Base-by-base conservation (phyloP, 2,797 vertebrate species). In the Loris lydekkerianus region DNA sequence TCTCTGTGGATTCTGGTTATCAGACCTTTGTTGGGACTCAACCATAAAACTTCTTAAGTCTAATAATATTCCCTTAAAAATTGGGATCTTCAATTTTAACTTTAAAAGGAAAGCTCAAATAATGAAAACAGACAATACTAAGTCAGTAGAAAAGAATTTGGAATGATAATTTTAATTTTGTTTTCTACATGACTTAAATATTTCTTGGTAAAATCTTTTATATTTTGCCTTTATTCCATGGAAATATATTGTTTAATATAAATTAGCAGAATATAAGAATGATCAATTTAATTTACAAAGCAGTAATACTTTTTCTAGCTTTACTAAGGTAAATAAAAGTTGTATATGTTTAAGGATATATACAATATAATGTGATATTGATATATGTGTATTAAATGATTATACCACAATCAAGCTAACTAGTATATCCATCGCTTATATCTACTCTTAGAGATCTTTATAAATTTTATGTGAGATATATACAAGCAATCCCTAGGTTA, bases 51-150 rank as follows among this genome's bases (percentile, higher is more conserved):
- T 53, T 53, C 20, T 73, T 49, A 65, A 87, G 29, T 49, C 10
- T 91, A 91, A 91, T 29, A 87, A 40, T 69, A 94, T 60, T 81
- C 13, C 15, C 20, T 75, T 13, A 91, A 49, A 87, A 86, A 78
- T 56, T n/a, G 40, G 0, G 4, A 70, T 10, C 5, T 65, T 96
- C 5, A 21, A 40, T 78, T 72, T 87, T 83, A 60, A 40, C 11
- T 90, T 81, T 63, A 40, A 93, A 96, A 78, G 3, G 17, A 58
- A 83, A 90, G 8, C 2, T 86, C 56, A 40, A 73, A 34, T 65
- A 86, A 93, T 76, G 25, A 93, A 91, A 86, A 13, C 20, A 17
- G 21, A 58, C 7, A 96, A 61, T 5, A 82, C 1, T 29, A 65
- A 34, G 5, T 8, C 40, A 91, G 37, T 67, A 60, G n/a, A 58